These are phyloP conservation scores for Lutjanus campechanus DNA, from an alignment of 2,797 vertebrate genomes.

Conservation along the genomic window DNA sequence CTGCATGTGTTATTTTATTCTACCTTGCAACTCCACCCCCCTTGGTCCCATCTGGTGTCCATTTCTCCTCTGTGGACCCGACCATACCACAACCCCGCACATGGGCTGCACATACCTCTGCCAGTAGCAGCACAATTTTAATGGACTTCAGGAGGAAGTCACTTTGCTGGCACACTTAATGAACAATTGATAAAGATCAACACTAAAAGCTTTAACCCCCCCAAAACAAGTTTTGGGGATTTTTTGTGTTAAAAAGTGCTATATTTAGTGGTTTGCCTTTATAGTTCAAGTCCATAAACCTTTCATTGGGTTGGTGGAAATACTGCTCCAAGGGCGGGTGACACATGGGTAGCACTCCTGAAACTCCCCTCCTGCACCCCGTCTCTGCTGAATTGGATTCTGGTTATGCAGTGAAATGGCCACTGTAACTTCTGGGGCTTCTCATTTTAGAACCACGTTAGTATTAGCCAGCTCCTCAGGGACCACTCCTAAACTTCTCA, in stretches of 20 bases:
- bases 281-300: conserved; percentile 96
- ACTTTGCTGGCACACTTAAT: conserved; percentile 88
- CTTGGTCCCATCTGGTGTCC: conserved; percentile 86
- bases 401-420: conserved; percentile 58
- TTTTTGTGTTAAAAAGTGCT: conserved; percentile 89
- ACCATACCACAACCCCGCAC: conserved; percentile 77
- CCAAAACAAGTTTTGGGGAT: conserved; percentile 48
- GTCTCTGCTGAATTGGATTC: conserved; percentile 57
- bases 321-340: conserved; percentile 90
- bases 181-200: conserved; percentile 92
- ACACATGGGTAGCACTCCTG: conserved; percentile 85
- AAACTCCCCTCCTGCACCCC: conserved; percentile 52
- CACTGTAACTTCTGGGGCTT: conserved; percentile 85
- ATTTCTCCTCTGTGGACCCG: conserved; percentile 86
- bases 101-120: conserved; percentile 68
- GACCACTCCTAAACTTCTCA: conserved; percentile 78
- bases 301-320: conserved; percentile 95
- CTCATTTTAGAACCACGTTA: conserved; percentile 58
- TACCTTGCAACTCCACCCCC: conserved; percentile 78
- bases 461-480: conserved; percentile 72
- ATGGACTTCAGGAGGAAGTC: conserved; percentile 92
- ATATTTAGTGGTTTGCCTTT: conserved; percentile 96
- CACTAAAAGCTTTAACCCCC: conserved; percentile 65
- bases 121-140: conserved; percentile 81
- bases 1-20: conserved; percentile 82